A percentile compares a stretch with the other conserved stretches of the same genome.
These are phyloP conservation scores for Montifringilla adamsi DNA, from an alignment of 2,113 vertebrate species.

Conservation along the genomic window DNA sequence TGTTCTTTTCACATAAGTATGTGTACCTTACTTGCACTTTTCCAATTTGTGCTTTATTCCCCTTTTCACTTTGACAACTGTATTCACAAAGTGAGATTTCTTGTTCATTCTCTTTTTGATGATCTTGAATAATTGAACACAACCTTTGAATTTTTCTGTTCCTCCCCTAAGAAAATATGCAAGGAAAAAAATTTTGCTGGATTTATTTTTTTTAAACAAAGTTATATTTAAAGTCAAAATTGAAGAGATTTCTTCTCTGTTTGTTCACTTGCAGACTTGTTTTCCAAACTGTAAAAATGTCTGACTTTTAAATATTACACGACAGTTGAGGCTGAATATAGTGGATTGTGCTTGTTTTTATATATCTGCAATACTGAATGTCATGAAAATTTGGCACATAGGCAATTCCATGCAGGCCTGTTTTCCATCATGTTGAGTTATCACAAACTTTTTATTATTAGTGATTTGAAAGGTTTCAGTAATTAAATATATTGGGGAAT, in stretches of 20 bases:
- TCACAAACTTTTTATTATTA: not conserved
- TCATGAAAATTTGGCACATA: not conserved
- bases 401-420: not conserved
- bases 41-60: not conserved
- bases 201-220: not conserved
- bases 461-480: not conserved
- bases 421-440: not conserved
- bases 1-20: not conserved
- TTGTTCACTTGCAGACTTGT: not conserved
- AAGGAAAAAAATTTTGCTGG: not conserved
- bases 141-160: not conserved
- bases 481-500: not conserved
- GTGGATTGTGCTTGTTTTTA: not conserved
- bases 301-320: not conserved
- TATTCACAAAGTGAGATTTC: not conserved
- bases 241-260: not conserved
- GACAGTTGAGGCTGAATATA: not conserved
- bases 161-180: not conserved
- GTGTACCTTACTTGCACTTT: not conserved
- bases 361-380: not conserved
- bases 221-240: not conserved
- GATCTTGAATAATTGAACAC: constrained; percentile 4
- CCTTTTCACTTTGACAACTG: not conserved
- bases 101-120: not conserved
- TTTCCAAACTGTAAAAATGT: not conserved